These are phyloP conservation scores for Barbus barbus DNA, from an alignment of 2,113 vertebrate species.

Conservation along the genomic window DNA sequence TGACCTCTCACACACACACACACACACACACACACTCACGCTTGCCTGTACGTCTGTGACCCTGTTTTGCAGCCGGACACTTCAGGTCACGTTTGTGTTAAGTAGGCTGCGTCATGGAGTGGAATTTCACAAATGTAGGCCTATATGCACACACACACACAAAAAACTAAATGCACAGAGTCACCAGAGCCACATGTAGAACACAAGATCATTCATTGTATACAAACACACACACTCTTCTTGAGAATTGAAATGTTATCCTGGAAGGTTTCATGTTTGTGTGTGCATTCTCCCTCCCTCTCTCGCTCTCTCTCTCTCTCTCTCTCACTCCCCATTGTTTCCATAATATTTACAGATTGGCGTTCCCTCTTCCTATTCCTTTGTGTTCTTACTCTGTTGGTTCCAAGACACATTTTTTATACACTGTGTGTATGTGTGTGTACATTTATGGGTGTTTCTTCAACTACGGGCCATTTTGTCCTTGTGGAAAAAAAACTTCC, in stretches of 20 bases:
- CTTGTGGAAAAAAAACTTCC: neutral
- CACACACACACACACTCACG: neutral
- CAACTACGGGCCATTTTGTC: neutral
- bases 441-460: slow-evolving; percentile 3
- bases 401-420: slow-evolving; percentile 12
- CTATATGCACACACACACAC: neutral
- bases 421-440: neutral
- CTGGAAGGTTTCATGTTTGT: no score
- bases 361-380: slow-evolving; percentile 45
- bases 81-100: neutral
- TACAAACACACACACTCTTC: slow-evolving; percentile 9
- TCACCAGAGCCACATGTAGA: slow-evolving; percentile 12
- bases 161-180: slow-evolving; percentile 7
- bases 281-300: neutral
- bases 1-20: slow-evolving; percentile 26
- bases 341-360: slow-evolving; percentile 63
- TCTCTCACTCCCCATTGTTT: slow-evolving; percentile 71
- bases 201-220: no score
- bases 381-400: neutral
- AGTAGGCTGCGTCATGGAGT: neutral
- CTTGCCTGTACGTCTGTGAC: slow-evolving; percentile 1
- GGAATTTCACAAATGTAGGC: slow-evolving; percentile 33
- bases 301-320: neutral
- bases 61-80: neutral
- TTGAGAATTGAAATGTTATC: no score